Conservation (phyloP, 2,113 vertebrate genomes). For the Sus scrofa region DNA sequence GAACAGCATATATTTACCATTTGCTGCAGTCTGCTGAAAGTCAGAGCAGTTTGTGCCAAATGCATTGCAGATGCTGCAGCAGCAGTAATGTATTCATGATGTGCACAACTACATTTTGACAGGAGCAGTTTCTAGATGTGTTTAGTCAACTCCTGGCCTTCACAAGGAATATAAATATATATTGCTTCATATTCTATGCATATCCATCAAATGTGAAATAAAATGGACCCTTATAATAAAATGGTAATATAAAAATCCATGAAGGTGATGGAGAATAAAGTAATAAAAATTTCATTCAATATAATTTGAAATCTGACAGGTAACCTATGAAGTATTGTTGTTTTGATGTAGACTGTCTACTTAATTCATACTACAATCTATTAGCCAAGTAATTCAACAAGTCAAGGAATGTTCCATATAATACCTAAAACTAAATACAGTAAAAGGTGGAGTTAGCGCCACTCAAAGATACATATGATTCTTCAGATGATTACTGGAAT, state of each 20-base stretch:
- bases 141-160: slow-evolving; percentile 65
- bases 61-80: slow-evolving; percentile 22
- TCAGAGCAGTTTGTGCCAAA: neutral
- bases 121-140: slow-evolving; percentile 22
- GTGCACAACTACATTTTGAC: neutral
- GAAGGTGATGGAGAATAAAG: neutral
- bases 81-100: slow-evolving; percentile 19
- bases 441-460: neutral
- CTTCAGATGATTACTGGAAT: neutral
- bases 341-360: slow-evolving; percentile 14
- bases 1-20: neutral
- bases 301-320: slow-evolving; percentile 51
- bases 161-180: slow-evolving; percentile 62
- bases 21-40: slow-evolving; percentile 40
- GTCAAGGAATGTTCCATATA: neutral
- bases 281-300: slow-evolving; percentile 57
- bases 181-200: slow-evolving; percentile 54
- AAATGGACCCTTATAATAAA: slow-evolving; percentile 38
- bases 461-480: neutral
- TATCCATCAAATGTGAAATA: slow-evolving; percentile 49
- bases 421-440: neutral
- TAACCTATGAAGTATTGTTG: slow-evolving; percentile 25
- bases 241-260: slow-evolving; percentile 60
- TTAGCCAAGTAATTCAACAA: slow-evolving; percentile 45
- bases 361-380: slow-evolving; percentile 39